phyloP scores from a whole-genome alignment of 2,113 vertebrate genomes.

The Limnothrissa miodon region DNA sequence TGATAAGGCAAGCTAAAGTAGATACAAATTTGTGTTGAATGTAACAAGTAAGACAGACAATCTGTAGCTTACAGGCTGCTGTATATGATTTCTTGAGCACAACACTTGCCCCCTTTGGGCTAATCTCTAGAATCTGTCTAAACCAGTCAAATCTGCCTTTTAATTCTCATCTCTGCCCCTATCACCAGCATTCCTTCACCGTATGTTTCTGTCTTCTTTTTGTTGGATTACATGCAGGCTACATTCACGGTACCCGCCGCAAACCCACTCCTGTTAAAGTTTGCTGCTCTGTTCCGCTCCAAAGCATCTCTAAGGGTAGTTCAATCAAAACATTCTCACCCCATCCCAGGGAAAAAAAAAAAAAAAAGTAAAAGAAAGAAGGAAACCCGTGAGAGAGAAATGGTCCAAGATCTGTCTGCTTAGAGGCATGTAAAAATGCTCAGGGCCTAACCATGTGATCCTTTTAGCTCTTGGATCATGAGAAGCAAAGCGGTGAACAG shows the following conservation, averaged over 20 bases:
- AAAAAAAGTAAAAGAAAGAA: not conserved
- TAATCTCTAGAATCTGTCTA: not conserved
- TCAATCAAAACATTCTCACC: constrained; percentile 53
- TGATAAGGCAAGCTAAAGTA: not conserved
- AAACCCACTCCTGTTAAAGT: constrained; percentile 37
- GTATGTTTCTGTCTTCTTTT: constrained; percentile 40
- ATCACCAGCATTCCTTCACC: constrained; percentile 20
- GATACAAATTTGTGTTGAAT: not conserved
- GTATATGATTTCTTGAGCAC: not conserved
- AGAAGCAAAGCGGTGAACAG: constrained; percentile 60
- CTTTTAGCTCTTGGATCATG: constrained; percentile 63
- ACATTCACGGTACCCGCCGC: constrained; percentile 38
- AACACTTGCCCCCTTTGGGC: not conserved
- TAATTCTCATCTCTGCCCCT: constrained; percentile 37
- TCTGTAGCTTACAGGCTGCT: not conserved
- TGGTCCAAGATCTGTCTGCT: constrained; percentile 48
- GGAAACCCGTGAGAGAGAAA: constrained; percentile 24
- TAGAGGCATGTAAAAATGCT: constrained; percentile 61
- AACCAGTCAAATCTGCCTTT: not conserved
- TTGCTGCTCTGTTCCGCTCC: constrained; percentile 48
- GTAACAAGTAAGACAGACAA: not conserved
- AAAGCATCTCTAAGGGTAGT: constrained; percentile 44
- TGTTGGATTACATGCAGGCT: constrained; percentile 51
- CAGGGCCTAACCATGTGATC: constrained; percentile 58
- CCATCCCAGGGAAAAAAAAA: constrained; percentile 39